Percentiles rank a stretch among this genome's conserved stretches.
Evolutionary conservation across 2,888 invertebrate species (phyloP).

Genomic region (Drosophila koepferae): DNA sequence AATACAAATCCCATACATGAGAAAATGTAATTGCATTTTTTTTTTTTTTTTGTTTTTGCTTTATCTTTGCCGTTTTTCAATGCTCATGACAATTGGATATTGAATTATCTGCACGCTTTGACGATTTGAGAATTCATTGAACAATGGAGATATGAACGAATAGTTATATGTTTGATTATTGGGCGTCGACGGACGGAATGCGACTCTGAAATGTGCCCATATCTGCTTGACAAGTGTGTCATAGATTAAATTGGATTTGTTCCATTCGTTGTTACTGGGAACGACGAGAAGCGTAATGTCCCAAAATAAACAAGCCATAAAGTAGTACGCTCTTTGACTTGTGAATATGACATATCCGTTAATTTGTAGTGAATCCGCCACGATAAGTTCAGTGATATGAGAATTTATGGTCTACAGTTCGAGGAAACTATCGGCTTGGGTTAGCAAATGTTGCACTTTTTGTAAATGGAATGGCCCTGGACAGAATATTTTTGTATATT

Average conservation of each 20-base stretch:
- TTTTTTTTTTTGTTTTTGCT: constrained; percentile 5
- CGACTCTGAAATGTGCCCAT: constrained; percentile 21
- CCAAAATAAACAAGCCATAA: constrained; percentile 32
- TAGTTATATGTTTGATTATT: constrained; percentile 38
- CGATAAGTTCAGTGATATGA: constrained; percentile 7
- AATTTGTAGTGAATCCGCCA: neutral
- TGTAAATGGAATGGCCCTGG: neutral
- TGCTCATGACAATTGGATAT: constrained; percentile 68
- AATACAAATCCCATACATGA: constrained; percentile 60
- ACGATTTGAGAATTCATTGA: constrained; percentile 74
- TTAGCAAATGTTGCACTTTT: neutral
- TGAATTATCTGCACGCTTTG: constrained; percentile 78
- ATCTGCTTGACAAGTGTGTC: constrained; percentile 41
- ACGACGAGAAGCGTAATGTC: constrained; percentile 18
- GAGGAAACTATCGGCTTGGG: neutral
- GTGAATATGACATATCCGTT: neutral
- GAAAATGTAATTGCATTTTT: constrained; percentile 36
- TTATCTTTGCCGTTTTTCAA: constrained; percentile 26
- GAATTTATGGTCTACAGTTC: constrained; percentile 13
- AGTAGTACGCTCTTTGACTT: neutral
- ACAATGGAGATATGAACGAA: constrained; percentile 58
- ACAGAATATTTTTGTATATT: neutral
- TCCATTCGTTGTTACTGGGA: constrained; percentile 6
- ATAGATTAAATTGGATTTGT: constrained; percentile 59
- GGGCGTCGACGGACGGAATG: constrained; percentile 23